A percentile compares a stretch with the other conserved stretches of the same genome.
Conservation (phyloP, 2,113 vertebrate genomes). For the Boleophthalmus pectinirostris region DNA sequence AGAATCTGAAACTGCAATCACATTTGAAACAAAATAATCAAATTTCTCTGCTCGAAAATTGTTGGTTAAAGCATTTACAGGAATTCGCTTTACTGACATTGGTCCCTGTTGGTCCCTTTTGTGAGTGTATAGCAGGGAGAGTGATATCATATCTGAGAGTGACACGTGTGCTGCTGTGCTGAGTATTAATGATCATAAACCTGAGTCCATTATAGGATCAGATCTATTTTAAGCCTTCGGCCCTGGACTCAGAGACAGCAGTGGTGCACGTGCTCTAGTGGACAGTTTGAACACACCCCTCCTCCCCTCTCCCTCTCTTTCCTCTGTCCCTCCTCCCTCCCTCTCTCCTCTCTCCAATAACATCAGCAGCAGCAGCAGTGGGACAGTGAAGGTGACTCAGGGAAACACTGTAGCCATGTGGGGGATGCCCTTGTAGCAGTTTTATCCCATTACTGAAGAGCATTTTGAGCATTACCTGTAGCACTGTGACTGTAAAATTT, state of each 20-base stretch:
- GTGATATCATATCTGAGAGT: slow-evolving; percentile 20
- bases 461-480: neutral
- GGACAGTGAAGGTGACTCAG: slow-evolving; percentile 10
- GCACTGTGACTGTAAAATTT: neutral
- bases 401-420: neutral
- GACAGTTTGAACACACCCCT: neutral
- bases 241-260: slow-evolving; percentile 28
- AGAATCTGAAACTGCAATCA: neutral
- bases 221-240: slow-evolving; percentile 60
- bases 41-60: neutral
- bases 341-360: neutral
- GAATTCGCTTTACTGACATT: neutral
- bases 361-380: neutral
- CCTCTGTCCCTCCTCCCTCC: neutral
- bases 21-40: neutral
- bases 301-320: neutral
- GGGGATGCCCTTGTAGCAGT: slow-evolving; percentile 6
- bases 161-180: slow-evolving; percentile 44
- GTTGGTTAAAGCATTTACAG: neutral
- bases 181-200: slow-evolving; percentile 67
- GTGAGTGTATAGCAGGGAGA: neutral
- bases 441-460: neutral
- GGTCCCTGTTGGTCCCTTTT: neutral
- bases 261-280: slow-evolving; percentile 18
- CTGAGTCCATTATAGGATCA: slow-evolving; percentile 69